Evolutionary conservation across 1,140 invertebrate genomes (phyloP).

Genomic region (Stratiolaelaps scimitus): DNA sequence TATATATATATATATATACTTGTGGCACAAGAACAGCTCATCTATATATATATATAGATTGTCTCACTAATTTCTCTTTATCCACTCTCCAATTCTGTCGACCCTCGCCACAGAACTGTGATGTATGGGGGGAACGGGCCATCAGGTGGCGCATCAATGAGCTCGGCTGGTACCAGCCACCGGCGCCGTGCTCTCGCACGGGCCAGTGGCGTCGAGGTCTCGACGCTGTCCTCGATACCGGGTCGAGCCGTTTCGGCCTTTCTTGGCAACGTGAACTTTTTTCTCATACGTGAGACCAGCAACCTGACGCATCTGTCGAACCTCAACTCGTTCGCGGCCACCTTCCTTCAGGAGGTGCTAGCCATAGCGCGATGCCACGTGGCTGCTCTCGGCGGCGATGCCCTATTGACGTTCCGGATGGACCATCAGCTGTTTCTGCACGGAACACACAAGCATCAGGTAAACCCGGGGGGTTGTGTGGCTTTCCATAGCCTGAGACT

Average conservation of each 20-base stretch:
- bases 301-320: slow-evolving; percentile 77
- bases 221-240: slow-evolving; percentile 64
- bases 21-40: too few species aligned
- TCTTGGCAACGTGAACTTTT: slow-evolving; percentile 83
- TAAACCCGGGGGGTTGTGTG: slow-evolving; percentile 42
- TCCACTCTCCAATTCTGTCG: too few species aligned
- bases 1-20: too few species aligned
- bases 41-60: too few species aligned
- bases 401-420: slow-evolving; percentile 83
- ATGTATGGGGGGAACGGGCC: neutral
- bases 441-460: slow-evolving; percentile 92
- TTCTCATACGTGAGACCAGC: slow-evolving; percentile 86
- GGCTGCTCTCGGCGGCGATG: slow-evolving; percentile 83
- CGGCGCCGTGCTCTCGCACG: too few species aligned
- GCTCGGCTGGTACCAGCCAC: too few species aligned
- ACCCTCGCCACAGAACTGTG: neutral
- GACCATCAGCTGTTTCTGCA: slow-evolving; percentile 74
- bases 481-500: neutral
- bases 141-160: neutral
- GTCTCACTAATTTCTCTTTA: too few species aligned
- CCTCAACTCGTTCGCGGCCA: slow-evolving; percentile 80
- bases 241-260: slow-evolving; percentile 68
- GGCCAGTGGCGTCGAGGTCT: slow-evolving; percentile 59
- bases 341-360: slow-evolving; percentile 76
- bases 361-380: slow-evolving; percentile 84